Evolutionary conservation across 1,140 invertebrate species (phyloP).

Genomic region (Bombus picipes): DNA sequence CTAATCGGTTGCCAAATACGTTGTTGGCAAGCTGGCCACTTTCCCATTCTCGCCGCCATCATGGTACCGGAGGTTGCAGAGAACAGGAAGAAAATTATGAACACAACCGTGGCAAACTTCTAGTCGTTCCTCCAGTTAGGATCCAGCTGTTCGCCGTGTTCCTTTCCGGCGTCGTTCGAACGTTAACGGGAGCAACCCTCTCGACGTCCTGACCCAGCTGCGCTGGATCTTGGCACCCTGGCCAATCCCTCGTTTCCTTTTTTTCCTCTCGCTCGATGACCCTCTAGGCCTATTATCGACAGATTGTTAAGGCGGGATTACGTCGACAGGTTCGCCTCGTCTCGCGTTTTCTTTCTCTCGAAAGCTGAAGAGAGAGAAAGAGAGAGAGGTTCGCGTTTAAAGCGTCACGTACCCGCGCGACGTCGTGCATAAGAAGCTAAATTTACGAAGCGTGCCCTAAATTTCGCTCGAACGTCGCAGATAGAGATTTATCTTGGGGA

Average conservation of each 20-base stretch:
- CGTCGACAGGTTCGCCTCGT: not conserved
- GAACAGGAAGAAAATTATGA: constrained; percentile 33
- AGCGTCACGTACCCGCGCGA: constrained; percentile 41
- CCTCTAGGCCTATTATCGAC: constrained; percentile 53
- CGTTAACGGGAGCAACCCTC: constrained; percentile 68
- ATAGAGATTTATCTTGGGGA: too few species aligned
- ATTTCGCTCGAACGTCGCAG: not conserved
- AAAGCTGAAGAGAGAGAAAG: not conserved
- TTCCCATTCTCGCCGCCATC: not conserved
- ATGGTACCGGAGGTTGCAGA: not conserved
- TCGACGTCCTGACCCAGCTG: constrained; percentile 65
- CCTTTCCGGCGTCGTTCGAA: constrained; percentile 49
- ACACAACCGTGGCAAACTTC: constrained; percentile 27
- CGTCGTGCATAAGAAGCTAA: constrained; percentile 41
- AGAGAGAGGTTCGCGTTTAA: constrained; percentile 13
- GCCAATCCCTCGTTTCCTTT: constrained; percentile 64
- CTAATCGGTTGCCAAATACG: too few species aligned
- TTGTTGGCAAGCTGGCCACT: constrained; percentile 50
- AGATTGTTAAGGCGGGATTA: constrained; percentile 49
- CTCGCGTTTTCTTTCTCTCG: not conserved
- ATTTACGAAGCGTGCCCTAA: constrained; percentile 30
- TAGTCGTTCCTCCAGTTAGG: not conserved
- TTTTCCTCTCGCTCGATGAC: constrained; percentile 40
- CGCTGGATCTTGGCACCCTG: constrained; percentile 68
- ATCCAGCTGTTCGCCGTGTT: constrained; percentile 3